A percentile compares a stretch with the other conserved stretches of the same genome.
These are phyloP conservation scores for Callimorpha dominula DNA, from an alignment of 2,888 invertebrate genomes.

Conservation along the genomic window DNA sequence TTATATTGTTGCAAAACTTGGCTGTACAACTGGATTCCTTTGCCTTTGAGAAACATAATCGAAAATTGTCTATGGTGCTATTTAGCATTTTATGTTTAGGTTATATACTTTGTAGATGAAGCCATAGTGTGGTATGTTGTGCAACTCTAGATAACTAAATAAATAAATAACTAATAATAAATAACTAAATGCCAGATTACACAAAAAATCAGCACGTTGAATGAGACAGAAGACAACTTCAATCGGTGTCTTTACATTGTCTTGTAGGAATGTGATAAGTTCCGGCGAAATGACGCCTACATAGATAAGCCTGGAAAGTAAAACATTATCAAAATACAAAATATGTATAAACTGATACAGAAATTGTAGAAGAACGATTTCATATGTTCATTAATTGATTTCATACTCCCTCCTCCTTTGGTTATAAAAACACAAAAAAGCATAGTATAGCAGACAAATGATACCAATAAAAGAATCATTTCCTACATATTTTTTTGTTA, in stretches of 20 bases:
- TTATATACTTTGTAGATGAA: background rate
- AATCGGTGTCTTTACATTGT: background rate
- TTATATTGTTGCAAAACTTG: constrained; percentile 43
- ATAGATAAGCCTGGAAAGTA: background rate
- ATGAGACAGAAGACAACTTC: background rate
- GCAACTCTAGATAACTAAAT: background rate
- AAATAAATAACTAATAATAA: background rate
- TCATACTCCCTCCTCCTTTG: background rate
- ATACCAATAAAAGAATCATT: background rate
- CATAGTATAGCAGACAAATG: background rate
- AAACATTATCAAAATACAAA: background rate
- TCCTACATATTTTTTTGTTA: no score
- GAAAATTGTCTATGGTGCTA: constrained; percentile 22
- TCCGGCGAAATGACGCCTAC: background rate
- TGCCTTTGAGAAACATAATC: constrained; percentile 41
- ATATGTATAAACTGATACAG: background rate
- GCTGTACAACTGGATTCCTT: constrained; percentile 38
- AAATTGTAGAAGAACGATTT: background rate
- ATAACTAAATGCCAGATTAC: background rate
- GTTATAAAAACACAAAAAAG: no score
- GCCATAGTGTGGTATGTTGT: background rate
- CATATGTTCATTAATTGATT: background rate
- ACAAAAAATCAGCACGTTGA: background rate
- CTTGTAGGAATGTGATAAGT: background rate
- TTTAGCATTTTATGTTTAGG: background rate